Evolutionary conservation across 2,888 invertebrate genomes (phyloP), one percentile per base, ranked within the genome.

Genomic region (Lasioglossum leucozonium): DNA sequence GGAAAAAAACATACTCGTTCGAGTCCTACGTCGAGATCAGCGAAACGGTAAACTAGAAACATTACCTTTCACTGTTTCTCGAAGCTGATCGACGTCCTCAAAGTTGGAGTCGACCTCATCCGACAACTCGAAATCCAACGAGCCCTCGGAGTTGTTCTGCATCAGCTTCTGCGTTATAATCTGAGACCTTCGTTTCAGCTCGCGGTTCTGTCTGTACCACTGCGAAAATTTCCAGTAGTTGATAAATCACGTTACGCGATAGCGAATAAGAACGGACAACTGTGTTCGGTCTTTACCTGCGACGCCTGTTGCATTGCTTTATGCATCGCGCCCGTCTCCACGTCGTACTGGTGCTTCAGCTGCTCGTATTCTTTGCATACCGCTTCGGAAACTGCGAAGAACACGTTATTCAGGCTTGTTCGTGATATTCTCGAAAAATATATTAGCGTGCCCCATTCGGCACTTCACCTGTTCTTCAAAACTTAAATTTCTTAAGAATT

Each of bases 171-270:
- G 97, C 82, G 97, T 93, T 58, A 97, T 95, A 44, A 96, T 96
- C 1, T 97, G 96, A 86, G 97, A 97, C 88, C 96, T 96, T 26
- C 97, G 95, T 94, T 97, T 97, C 76, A 97, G 94, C 92, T 96
- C 96, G 84, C 97, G 96, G 93, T 97, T 97, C 95, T 97, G 97
- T 86, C 97, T 97, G 95, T 97, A 97, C 97, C 97, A 97, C 95
- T 97, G 96, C 18, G 73, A 72, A 47, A 1, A 78, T 55, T 22
- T 69, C 22, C 6, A 44, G 55, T n/a, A 4, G 55, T 79, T 26
- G 44, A 40, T 58, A 69, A 51, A 62, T 40, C 26, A 55, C 16
- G 22, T n/a, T 22, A 4, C 55, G 3, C 1, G 51, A 67, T 62
- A 13, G 30, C 47, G 22, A 13, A 58, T 22, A 18, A 62, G 8